Conservation (phyloP, 2,888 invertebrate species). For the Encarsia formosa region DNA sequence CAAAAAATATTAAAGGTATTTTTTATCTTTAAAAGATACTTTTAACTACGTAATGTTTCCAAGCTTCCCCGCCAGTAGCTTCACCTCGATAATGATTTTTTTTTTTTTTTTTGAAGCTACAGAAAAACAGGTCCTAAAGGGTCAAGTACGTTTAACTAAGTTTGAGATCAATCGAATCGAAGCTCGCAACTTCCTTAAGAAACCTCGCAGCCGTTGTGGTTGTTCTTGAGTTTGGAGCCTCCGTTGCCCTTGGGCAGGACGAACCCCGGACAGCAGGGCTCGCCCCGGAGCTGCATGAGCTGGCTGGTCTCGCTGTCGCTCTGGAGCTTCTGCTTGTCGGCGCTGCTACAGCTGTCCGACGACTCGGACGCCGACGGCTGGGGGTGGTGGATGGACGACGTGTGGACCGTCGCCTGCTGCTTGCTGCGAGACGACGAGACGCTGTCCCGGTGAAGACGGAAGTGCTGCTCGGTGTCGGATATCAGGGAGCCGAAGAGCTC, state of each 20-base stretch:
- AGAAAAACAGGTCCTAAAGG: too few relatives aligned
- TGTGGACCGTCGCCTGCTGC: not conserved
- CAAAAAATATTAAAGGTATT: too few relatives aligned
- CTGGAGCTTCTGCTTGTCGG: not conserved
- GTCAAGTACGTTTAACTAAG: too few relatives aligned
- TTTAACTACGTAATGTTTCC: too few relatives aligned
- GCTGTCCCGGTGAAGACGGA: slow-evolving; percentile 56
- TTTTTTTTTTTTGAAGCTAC: too few relatives aligned
- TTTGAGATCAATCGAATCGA: too few relatives aligned
- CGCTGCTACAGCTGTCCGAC: slow-evolving; percentile 3
- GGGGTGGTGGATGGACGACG: not conserved
- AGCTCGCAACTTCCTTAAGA: too few relatives aligned
- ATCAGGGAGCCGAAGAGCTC: slow-evolving; percentile 60
- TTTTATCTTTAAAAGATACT: too few relatives aligned
- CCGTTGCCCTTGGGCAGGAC: slow-evolving; percentile 45
- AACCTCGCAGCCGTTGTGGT: slow-evolving; percentile 7
- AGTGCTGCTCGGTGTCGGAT: slow-evolving; percentile 57
- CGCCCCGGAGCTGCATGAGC: slow-evolving; percentile 35
- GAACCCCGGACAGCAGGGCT: slow-evolving; percentile 56
- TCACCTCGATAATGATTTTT: too few relatives aligned
- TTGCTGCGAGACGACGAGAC: not conserved
- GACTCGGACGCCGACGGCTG: not conserved
- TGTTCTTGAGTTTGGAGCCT: slow-evolving; percentile 39
- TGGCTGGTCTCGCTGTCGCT: slow-evolving; percentile 10
- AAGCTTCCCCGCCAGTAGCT: too few relatives aligned